Conservation (phyloP, 2,888 invertebrate genomes). For the Tromatobia lineatoria region DNA sequence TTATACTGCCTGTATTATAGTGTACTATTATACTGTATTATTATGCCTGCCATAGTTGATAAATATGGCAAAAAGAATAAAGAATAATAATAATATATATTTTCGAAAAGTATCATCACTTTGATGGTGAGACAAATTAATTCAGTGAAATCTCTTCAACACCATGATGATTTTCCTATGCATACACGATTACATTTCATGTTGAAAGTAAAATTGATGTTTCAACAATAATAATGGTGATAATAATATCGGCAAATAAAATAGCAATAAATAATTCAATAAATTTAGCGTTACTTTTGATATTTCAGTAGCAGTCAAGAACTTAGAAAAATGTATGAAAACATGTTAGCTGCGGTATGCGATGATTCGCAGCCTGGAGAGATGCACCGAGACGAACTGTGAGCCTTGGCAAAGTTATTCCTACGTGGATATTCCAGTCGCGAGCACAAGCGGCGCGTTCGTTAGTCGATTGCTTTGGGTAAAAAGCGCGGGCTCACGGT, state of each 20-base stretch:
- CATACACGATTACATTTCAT: no score
- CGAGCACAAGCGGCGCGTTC: constrained; percentile 73
- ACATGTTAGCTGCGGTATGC: not conserved
- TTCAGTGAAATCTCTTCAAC: no score
- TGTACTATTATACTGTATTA: no score
- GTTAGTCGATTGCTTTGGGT: constrained; percentile 80
- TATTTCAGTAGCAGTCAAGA: not conserved
- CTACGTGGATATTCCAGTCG: constrained; percentile 74
- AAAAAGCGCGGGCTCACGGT: constrained; percentile 79
- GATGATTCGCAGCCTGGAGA: constrained; percentile 7
- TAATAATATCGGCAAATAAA: not conserved
- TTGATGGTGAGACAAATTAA: no score
- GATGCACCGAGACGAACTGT: constrained; percentile 49
- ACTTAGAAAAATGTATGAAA: not conserved
- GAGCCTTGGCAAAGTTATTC: constrained; percentile 10
- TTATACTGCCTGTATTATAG: no score
- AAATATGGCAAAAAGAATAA: no score
- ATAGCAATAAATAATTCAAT: not conserved
- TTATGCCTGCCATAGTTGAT: no score
- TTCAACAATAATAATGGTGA: not conserved
- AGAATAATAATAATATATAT: no score
- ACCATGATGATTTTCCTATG: no score
- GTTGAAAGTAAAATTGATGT: not conserved
- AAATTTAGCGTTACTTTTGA: not conserved
- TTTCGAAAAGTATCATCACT: no score